Evolutionary conservation across 2,113 vertebrate species (phyloP).

Genomic region (Marmota monax): DNA sequence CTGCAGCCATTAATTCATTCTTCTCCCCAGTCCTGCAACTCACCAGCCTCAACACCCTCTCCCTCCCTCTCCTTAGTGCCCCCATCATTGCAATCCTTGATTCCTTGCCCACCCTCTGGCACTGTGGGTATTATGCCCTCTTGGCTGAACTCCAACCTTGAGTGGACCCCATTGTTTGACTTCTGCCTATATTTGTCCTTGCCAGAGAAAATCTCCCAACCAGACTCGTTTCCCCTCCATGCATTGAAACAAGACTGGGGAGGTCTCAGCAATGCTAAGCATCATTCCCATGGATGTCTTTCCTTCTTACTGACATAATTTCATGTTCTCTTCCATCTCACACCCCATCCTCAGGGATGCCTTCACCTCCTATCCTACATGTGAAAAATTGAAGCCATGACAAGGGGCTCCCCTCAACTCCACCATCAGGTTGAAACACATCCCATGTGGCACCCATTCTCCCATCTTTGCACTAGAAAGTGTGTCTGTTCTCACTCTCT

Average conservation of each 20-base stretch:
- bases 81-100: neutral
- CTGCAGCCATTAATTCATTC: no score
- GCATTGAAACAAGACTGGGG: neutral
- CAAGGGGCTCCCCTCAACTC: neutral
- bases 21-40: neutral
- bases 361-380: neutral
- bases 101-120: neutral
- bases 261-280: no score
- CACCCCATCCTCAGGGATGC: neutral
- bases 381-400: neutral
- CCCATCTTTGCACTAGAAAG: accelerated
- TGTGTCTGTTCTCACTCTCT: neutral
- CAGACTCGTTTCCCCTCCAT: neutral
- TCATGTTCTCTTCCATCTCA: neutral
- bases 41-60: neutral
- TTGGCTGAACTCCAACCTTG: neutral
- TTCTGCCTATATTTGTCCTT: neutral
- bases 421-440: accelerated
- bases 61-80: neutral
- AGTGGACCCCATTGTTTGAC: neutral
- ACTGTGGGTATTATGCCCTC: neutral
- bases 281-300: neutral
- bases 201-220: neutral
- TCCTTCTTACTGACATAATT: neutral
- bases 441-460: accelerated